phyloP scores from a whole-genome alignment of 2,113 vertebrate genomes.

The Larimichthys polyactis region DNA sequence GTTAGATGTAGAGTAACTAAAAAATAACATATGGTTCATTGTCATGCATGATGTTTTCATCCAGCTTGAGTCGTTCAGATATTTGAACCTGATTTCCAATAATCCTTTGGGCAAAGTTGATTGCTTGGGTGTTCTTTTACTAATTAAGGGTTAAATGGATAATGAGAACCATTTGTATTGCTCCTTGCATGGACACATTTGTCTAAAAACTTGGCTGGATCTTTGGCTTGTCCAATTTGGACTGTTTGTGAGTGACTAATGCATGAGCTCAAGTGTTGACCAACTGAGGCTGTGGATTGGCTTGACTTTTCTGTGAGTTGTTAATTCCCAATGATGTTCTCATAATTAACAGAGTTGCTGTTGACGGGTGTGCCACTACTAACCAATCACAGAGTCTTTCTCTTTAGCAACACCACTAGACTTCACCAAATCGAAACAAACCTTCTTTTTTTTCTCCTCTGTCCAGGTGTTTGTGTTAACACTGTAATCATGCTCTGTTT shows the following conservation, averaged over 20 bases:
- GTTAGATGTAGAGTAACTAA: constrained; percentile 22
- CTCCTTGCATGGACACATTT: constrained; percentile 73
- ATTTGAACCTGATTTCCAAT: constrained; percentile 37
- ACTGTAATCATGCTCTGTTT: constrained; percentile 45
- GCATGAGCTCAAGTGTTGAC: constrained; percentile 42
- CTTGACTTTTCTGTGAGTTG: constrained; percentile 57
- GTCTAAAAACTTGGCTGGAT: constrained; percentile 49
- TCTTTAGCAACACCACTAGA: constrained; percentile 45
- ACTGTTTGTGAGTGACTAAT: constrained; percentile 73
- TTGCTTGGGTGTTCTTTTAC: constrained; percentile 32
- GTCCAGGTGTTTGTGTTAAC: constrained; percentile 56
- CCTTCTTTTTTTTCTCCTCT: constrained; percentile 4
- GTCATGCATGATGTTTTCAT: constrained; percentile 45
- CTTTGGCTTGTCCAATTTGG: constrained; percentile 30
- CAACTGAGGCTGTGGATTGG: constrained; percentile 50
- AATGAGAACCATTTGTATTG: constrained; percentile 25
- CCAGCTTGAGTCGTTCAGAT: constrained; percentile 32
- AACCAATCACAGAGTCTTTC: constrained; percentile 69
- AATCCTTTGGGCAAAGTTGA: constrained; percentile 4
- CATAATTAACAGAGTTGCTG: constrained; percentile 70
- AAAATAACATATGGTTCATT: constrained; percentile 3
- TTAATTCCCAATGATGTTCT: constrained; percentile 44
- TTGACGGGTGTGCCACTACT: constrained; percentile 67
- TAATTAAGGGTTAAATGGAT: constrained; percentile 16
- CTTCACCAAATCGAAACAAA: constrained; percentile 41